Percentiles rank a stretch among this genome's conserved stretches.
Evolutionary conservation across 2,888 invertebrate genomes (phyloP).

Genomic region (Eubasilissa splendida): DNA sequence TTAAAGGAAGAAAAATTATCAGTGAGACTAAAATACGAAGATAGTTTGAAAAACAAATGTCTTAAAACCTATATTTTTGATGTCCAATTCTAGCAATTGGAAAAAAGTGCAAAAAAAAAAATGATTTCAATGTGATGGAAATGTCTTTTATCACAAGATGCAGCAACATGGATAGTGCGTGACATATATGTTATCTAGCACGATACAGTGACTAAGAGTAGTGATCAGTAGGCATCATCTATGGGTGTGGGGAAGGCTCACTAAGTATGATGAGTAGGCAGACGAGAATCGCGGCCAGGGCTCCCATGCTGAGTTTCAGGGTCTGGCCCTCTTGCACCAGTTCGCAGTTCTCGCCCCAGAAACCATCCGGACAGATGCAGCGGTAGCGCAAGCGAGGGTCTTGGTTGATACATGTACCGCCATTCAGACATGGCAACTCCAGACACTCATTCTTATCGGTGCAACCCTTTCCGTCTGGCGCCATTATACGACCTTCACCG

Average conservation of each 20-base stretch:
- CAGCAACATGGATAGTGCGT: background rate
- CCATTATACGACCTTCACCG: slow-evolving; percentile 93
- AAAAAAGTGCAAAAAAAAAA: background rate
- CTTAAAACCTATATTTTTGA: too few species aligned
- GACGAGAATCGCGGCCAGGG: slow-evolving; percentile 96
- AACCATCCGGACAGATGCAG: slow-evolving; percentile 93
- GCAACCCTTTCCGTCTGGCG: slow-evolving; percentile 93
- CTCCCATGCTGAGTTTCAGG: slow-evolving; percentile 96
- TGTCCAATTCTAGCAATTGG: slow-evolving; percentile 1
- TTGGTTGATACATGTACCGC: slow-evolving; percentile 93
- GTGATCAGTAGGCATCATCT: slow-evolving; percentile 17
- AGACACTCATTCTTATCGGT: slow-evolving; percentile 96
- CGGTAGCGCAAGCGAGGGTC: slow-evolving; percentile 89
- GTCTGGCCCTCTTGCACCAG: slow-evolving; percentile 95
- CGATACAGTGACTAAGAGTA: slow-evolving; percentile 24
- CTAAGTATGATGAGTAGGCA: slow-evolving; percentile 97
- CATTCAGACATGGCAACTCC: slow-evolving; percentile 94
- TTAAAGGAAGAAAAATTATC: too few species aligned
- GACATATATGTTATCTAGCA: slow-evolving; percentile 11
- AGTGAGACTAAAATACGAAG: too few species aligned
- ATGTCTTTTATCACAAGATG: background rate
- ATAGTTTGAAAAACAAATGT: too few species aligned
- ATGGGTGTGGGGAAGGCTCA: slow-evolving; percentile 74
- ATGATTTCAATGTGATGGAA: too few species aligned
- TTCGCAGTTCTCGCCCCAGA: slow-evolving; percentile 96